Percentiles rank a stretch among this genome's conserved stretches.
Conservation (phyloP, 2,797 vertebrate species). For the Pangasius djambal region DNA sequence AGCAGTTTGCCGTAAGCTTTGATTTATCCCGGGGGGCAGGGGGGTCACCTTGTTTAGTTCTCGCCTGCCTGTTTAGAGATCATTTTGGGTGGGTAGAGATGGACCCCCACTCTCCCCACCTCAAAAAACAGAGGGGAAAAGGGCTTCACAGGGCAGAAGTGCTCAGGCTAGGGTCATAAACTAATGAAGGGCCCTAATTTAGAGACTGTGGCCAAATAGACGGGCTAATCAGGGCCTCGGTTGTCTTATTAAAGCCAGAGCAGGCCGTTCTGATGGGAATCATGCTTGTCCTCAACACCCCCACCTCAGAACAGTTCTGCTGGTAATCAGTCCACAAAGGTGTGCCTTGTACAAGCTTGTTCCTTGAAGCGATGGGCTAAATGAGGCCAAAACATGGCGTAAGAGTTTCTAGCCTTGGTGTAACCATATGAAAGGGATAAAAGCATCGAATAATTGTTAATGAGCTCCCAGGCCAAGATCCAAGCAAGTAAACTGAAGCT, state of each 20-base stretch:
- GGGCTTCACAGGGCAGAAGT: slow-evolving; percentile 57
- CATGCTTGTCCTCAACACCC: slow-evolving; percentile 32
- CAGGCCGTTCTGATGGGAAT: slow-evolving; percentile 63
- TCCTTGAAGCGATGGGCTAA: slow-evolving; percentile 21
- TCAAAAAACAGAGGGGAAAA: slow-evolving; percentile 40
- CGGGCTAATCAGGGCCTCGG: slow-evolving; percentile 78
- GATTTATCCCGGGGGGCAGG: slow-evolving; percentile 68
- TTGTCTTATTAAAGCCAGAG: slow-evolving; percentile 80
- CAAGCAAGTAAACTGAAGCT: slow-evolving; percentile 14
- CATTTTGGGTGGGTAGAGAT: slow-evolving; percentile 39
- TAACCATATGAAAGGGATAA: slow-evolving; percentile 12
- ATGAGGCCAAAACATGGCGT: slow-evolving; percentile 9
- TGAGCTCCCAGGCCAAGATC: slow-evolving; percentile 12
- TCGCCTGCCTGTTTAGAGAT: slow-evolving; percentile 71
- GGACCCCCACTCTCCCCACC: background rate
- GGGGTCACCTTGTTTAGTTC: slow-evolving; percentile 56
- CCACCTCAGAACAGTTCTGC: slow-evolving; percentile 35
- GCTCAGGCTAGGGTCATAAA: slow-evolving; percentile 76
- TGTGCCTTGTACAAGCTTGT: slow-evolving; percentile 33
- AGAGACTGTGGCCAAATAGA: slow-evolving; percentile 74
- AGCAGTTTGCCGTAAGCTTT: slow-evolving; percentile 68
- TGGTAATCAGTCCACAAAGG: slow-evolving; percentile 44
- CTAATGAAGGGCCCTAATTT: slow-evolving; percentile 83
- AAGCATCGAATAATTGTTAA: slow-evolving; percentile 33
- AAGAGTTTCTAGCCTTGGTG: slow-evolving; percentile 1